Percentiles rank a stretch among this genome's conserved stretches.
Conservation (phyloP, 1,140 invertebrate genomes). For the Tyrophagus putrescentiae region DNA sequence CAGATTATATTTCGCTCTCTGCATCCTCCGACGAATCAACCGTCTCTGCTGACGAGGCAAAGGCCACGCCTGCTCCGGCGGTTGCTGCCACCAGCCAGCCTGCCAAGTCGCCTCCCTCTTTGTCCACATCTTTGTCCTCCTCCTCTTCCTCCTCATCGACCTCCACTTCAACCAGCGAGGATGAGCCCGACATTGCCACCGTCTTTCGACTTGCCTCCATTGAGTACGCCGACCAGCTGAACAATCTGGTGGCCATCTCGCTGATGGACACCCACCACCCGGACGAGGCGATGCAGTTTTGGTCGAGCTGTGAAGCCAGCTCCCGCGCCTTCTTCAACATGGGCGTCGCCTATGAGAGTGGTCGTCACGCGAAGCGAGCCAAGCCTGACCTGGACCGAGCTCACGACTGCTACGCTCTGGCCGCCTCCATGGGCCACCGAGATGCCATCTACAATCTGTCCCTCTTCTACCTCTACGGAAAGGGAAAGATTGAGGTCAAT, state of each 20-base stretch:
- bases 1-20: neutral
- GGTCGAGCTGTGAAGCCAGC: neutral
- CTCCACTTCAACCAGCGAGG: neutral
- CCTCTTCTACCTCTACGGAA: constrained; percentile 29
- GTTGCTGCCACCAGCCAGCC: neutral
- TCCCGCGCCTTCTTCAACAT: constrained; percentile 19
- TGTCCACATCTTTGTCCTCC: neutral
- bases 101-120: neutral
- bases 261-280: neutral
- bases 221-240: constrained; percentile 17
- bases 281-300: constrained; percentile 13
- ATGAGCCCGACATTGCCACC: neutral
- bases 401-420: constrained; percentile 28
- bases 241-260: constrained; percentile 9
- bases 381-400: constrained; percentile 27
- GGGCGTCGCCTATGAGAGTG: constrained; percentile 19
- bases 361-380: neutral
- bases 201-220: neutral
- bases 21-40: neutral
- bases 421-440: constrained; percentile 29
- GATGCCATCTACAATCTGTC: constrained; percentile 31
- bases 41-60: neutral
- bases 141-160: neutral
- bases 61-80: neutral
- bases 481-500: constrained; percentile 28